Percentiles rank a stretch among this genome's conserved stretches.
These are phyloP conservation scores for Drosophila mayaguana DNA, from an alignment of 2,888 invertebrate genomes.

Conservation along the genomic window DNA sequence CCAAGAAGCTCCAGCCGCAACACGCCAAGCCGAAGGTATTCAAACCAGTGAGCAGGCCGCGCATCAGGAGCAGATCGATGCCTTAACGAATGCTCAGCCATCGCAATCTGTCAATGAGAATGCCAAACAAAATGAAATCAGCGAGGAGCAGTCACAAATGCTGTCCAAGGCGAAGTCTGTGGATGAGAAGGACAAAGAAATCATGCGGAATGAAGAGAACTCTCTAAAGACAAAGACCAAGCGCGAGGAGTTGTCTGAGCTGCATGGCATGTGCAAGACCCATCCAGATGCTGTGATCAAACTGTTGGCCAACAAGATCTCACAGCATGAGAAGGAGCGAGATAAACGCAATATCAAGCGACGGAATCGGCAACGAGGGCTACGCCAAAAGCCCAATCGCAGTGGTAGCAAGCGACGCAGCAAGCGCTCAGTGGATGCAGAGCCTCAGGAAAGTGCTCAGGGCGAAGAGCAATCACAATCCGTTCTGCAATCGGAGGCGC, in stretches of 20 bases:
- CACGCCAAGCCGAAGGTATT: background rate
- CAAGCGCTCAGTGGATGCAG: slow-evolving; percentile 25
- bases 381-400: slow-evolving; percentile 14
- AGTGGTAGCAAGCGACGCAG: slow-evolving; percentile 23
- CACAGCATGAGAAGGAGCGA: slow-evolving; percentile 44
- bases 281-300: slow-evolving; percentile 61
- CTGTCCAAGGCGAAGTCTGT: background rate
- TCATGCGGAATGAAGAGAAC: background rate
- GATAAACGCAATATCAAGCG: slow-evolving; percentile 44
- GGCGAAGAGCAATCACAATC: background rate
- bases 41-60: background rate
- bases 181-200: slow-evolving; percentile 1
- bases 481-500: background rate
- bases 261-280: slow-evolving; percentile 5
- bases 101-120: background rate
- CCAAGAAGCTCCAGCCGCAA: background rate
- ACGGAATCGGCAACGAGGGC: slow-evolving; percentile 15
- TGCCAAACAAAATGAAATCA: background rate
- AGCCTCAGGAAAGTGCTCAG: background rate
- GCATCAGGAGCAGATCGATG: background rate
- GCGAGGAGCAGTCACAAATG: background rate
- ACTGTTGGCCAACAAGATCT: slow-evolving; percentile 55
- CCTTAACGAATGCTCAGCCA: too few relatives aligned
- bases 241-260: background rate
- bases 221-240: slow-evolving; percentile 4